Base-by-base conservation (phyloP, 2,888 invertebrate genomes). In the Bombylius discolor region DNA sequence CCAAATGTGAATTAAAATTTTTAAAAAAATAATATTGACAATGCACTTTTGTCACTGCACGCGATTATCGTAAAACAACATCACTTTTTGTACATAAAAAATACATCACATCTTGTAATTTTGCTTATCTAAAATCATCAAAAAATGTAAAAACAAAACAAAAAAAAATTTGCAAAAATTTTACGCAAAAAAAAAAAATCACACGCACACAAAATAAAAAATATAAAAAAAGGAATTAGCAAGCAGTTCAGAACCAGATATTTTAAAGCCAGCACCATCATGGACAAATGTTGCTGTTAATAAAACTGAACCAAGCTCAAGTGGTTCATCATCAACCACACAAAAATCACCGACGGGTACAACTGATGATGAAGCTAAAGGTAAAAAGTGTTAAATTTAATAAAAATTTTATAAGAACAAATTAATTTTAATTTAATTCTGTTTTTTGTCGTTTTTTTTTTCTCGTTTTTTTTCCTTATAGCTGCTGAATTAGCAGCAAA, bases 401-500 rank as follows among this genome's bases (percentile, higher is more conserved):
- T 49, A 33, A 12, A n/a, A 31, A 4, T 49, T 46, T 31, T 50
- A 42, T 13, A 14, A 9, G n/a, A 54, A 36, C 47, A 49, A 8
- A 56, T 11, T 47, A 46, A 31, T 55, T 51, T 23, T 23, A 23
- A 23, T 23, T 23, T 23, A 23, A 23, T 23, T 23, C 23, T 23
- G 23, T 23, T 23, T 23, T 23, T 3, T 23, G 23, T 23, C 3
- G 23, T 23, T 23, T 23, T 23, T 1, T 44, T 44, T n/a, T 52
- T 23, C n/a, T n/a, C n/a, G n/a, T n/a, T n/a, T n/a, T n/a, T 23
- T 23, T 23, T 23, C 23, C 1, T 2, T 23, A 23, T 31, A 69
- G 73, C 77, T 49, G 81, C 81, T 44, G 81, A 82, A 64, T 74
- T 81, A 59, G 77, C 82, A 59, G 82, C 82, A 5, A 83, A 83